phyloP scores from a whole-genome alignment of 2,113 vertebrate genomes.

The Thomomys bottae region DNA sequence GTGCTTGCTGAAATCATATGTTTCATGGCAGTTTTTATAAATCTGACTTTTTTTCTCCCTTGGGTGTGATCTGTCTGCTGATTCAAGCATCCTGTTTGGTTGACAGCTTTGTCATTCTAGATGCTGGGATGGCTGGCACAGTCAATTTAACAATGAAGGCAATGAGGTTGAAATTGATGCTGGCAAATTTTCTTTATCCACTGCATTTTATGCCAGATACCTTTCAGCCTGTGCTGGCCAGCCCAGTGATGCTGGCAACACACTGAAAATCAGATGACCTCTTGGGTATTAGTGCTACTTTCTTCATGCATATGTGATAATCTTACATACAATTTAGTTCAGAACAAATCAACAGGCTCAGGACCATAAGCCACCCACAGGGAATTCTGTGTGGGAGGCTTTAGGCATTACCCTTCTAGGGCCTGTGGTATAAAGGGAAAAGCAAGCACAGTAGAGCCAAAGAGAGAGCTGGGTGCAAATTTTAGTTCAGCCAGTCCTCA shows the following conservation, averaged over 20 bases:
- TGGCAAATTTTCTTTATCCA: not conserved
- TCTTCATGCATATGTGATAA: not conserved
- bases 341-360: not conserved
- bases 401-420: not conserved
- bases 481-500: not conserved
- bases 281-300: rapidly evolving
- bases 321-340: not conserved
- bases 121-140: not conserved
- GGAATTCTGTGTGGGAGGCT: not conserved
- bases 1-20: not conserved
- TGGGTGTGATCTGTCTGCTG: slow-evolving; percentile 16
- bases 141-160: not conserved
- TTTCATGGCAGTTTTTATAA: slow-evolving; percentile 12
- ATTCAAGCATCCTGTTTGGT: not conserved
- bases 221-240: no score
- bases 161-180: not conserved
- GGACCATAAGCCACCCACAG: not conserved
- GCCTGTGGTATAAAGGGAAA: not conserved
- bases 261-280: not conserved
- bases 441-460: not conserved
- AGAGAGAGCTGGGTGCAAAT: not conserved
- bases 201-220: not conserved
- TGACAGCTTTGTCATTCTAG: not conserved
- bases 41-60: not conserved
- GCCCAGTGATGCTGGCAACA: no score